Percentiles rank a stretch among this genome's conserved stretches.
phyloP scores from a whole-genome alignment of 2,888 invertebrate species.

The Ypsolopha scabrella region DNA sequence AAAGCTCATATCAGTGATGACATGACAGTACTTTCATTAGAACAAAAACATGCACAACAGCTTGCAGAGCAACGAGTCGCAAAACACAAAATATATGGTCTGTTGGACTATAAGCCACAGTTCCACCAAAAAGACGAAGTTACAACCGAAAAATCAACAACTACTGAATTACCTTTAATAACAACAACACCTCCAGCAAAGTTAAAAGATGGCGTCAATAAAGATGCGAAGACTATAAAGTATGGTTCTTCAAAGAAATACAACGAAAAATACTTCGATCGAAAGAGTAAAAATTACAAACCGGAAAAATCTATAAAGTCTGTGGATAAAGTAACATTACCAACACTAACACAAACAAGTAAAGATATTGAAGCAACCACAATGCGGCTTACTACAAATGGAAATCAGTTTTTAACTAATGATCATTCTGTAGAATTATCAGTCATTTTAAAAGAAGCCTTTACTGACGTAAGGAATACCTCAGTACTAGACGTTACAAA shows the following conservation, averaged over 20 bases:
- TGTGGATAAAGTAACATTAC: conserved; percentile 16
- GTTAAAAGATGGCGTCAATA: conserved; percentile 24
- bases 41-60: conserved; percentile 62
- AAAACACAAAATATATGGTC: conserved; percentile 20
- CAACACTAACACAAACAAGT: conserved; percentile 10
- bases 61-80: conserved; percentile 35
- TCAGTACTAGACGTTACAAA: conserved; percentile 10
- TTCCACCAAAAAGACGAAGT: conserved; percentile 10
- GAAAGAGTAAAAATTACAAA: conserved; percentile 30
- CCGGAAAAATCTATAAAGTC: conserved; percentile 14
- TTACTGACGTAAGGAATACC: conserved; percentile 9
- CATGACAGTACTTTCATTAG: conserved; percentile 58
- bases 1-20: conserved; percentile 62
- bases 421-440: conserved; percentile 43
- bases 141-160: conserved; percentile 14
- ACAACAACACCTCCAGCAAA: conserved; percentile 11
- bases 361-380: too few species aligned
- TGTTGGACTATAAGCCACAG: neutral
- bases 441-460: conserved; percentile 43
- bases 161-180: conserved; percentile 8
- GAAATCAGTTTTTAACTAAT: conserved; percentile 15
- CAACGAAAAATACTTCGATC: conserved; percentile 33
- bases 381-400: conserved; percentile 1
- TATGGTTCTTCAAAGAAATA: conserved; percentile 45
- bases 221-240: conserved; percentile 26